Evolutionary conservation across 2,113 vertebrate genomes (phyloP), one percentile per base, ranked within the genome.

Genomic region (Muscicapa adusta): DNA sequence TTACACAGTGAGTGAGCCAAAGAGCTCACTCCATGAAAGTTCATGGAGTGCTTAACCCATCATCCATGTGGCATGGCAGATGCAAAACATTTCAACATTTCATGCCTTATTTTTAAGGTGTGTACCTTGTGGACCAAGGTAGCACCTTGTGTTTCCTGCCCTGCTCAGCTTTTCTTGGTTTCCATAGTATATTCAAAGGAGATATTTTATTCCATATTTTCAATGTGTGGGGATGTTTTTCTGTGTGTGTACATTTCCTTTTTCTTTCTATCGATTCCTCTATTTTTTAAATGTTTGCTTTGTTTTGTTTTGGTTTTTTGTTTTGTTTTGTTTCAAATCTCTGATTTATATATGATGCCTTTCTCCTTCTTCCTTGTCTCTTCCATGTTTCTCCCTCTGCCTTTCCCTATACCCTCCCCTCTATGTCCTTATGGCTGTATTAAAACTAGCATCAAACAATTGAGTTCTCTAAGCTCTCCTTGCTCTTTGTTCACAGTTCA

Each of bases 381-480:
- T 24, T 63, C 73, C 48, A 26, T 13, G 57, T 72, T 75, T 23
- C 1, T 8, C 4, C 4, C 20, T 60, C 23, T 43, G 3, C 3
- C 16, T 91, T 79, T 45, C 40, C 25, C 6, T 79, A 0, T 40
- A 12, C 12, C 45, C 19, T 79, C 13, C 38, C 8, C 6, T 56
- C 9, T 54, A 38, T 4, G 1, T 48, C 25, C 13, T 66, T n/a
- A 53, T 8, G 12, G 5, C 6, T 80, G 10, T 33, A 45, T 76
- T 91, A 86, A 75, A 63, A 68, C 60, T 47, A 76, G 15, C 34
- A 89, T 87, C 48, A 86, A 74, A 74, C 33, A 67, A n/a, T 3
- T 14, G 23, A 70, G 11, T 68, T 89, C 12, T 43, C 10, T 6
- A 29, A 68, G 29, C 15, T 87, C 48, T 83, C 11, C 9, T 18